phyloP scores from a whole-genome alignment of 2,888 invertebrate species.

The Neoscelio sp. region DNA sequence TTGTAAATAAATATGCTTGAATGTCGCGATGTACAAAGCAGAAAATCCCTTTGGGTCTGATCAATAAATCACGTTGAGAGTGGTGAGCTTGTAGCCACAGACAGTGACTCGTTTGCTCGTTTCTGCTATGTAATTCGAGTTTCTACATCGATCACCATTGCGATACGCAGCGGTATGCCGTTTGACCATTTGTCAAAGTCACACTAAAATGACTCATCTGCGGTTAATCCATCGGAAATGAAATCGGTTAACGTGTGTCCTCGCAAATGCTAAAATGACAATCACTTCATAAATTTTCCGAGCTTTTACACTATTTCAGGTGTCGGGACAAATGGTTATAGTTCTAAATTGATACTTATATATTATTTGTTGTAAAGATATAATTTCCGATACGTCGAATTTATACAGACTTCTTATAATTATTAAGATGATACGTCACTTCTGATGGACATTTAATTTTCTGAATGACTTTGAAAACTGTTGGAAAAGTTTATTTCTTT shows the following conservation, averaged over 20 bases:
- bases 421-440: too few species aligned
- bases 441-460: too few species aligned
- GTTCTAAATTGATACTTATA: conserved; percentile 7
- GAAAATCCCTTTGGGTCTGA: conserved; percentile 65
- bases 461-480: too few species aligned
- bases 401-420: too few species aligned
- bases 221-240: conserved; percentile 65
- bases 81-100: conserved; percentile 59
- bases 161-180: conserved; percentile 65
- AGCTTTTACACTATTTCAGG: conserved; percentile 1
- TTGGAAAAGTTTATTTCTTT: too few species aligned
- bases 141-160: conserved; percentile 71
- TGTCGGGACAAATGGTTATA: not conserved
- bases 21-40: conserved; percentile 53
- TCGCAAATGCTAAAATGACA: conserved; percentile 43
- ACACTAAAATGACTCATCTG: conserved; percentile 61
- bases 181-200: conserved; percentile 72
- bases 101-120: conserved; percentile 67
- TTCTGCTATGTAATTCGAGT: conserved; percentile 71
- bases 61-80: conserved; percentile 64
- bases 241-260: conserved; percentile 57
- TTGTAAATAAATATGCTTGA: conserved; percentile 53
- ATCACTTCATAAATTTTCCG: conserved; percentile 47
- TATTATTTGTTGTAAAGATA: not conserved
- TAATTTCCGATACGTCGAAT: too few species aligned